Conservation (phyloP, 2,113 vertebrate species). For the Struthio camelus region DNA sequence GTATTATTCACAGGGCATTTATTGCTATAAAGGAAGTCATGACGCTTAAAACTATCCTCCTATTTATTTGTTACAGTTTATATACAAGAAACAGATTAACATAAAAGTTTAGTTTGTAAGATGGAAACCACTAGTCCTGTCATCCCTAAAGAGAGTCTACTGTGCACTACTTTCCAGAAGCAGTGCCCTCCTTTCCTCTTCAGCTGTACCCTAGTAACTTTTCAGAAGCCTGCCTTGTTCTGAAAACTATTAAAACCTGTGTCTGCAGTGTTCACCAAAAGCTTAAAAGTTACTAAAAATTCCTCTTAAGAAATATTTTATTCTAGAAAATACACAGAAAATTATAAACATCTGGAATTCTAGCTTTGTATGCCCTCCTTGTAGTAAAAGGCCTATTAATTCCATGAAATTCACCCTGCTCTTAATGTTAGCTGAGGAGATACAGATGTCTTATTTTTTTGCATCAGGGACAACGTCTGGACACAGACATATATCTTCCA, state of each 20-base stretch:
- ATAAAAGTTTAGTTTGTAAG: neutral
- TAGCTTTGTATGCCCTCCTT: neutral
- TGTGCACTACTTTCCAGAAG: neutral
- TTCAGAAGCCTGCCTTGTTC: neutral
- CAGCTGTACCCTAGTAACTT: neutral
- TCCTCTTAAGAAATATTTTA: neutral
- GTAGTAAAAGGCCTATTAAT: neutral
- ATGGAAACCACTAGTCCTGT: neutral
- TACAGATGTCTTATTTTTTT: neutral
- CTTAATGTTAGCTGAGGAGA: neutral
- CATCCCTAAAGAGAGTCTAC: neutral
- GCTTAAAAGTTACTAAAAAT: neutral
- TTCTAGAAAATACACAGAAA: neutral
- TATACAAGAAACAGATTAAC: neutral
- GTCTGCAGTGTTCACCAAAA: neutral
- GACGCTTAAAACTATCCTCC: neutral
- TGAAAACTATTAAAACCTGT: neutral
- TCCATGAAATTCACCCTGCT: neutral
- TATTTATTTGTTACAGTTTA: neutral
- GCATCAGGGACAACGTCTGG: neutral
- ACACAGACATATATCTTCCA: neutral
- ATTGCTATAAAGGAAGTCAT: neutral
- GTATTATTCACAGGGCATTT: neutral
- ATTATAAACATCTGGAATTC: conserved; percentile 30
- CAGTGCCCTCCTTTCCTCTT: neutral